These are phyloP conservation scores for Aeoliscus strigatus DNA, from an alignment of 2,797 vertebrate genomes.

Conservation along the genomic window DNA sequence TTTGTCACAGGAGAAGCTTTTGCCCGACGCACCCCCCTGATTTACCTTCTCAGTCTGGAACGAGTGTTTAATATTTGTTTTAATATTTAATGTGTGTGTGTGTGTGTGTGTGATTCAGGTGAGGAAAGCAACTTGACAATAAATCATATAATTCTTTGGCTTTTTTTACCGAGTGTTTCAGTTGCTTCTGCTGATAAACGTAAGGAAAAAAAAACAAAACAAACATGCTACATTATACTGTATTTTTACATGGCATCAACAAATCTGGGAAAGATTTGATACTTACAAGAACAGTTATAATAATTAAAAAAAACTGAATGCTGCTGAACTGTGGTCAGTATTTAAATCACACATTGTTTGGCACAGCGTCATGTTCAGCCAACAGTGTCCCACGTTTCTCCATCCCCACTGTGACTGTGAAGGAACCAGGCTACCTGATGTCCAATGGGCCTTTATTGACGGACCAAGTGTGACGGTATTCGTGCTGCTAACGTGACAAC, in stretches of 20 bases:
- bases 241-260: constrained; percentile 50
- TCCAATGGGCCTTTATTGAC: too few species aligned
- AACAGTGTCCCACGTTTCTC: constrained; percentile 7
- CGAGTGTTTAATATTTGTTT: constrained; percentile 2
- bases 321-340: not conserved
- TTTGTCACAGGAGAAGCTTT: constrained; percentile 10
- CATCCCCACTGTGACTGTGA: too few species aligned
- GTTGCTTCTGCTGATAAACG: constrained; percentile 38
- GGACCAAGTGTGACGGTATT: too few species aligned
- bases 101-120: constrained; percentile 24
- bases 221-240: too few species aligned
- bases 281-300: too few species aligned
- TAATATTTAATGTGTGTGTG: constrained; percentile 4
- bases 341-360: constrained; percentile 21
- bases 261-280: too few species aligned
- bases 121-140: constrained; percentile 20
- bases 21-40: constrained; percentile 7
- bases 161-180: constrained; percentile 53
- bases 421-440: too few species aligned
- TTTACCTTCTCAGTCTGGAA: constrained; percentile 19
- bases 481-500: too few species aligned
- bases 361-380: constrained; percentile 23
- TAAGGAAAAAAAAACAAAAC: constrained; percentile 7
- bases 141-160: constrained; percentile 38
- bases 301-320: too few species aligned